Evolutionary conservation across 2,113 vertebrate species (phyloP), one percentile per base, ranked within the genome.

Genomic region (Piaya cayana): DNA sequence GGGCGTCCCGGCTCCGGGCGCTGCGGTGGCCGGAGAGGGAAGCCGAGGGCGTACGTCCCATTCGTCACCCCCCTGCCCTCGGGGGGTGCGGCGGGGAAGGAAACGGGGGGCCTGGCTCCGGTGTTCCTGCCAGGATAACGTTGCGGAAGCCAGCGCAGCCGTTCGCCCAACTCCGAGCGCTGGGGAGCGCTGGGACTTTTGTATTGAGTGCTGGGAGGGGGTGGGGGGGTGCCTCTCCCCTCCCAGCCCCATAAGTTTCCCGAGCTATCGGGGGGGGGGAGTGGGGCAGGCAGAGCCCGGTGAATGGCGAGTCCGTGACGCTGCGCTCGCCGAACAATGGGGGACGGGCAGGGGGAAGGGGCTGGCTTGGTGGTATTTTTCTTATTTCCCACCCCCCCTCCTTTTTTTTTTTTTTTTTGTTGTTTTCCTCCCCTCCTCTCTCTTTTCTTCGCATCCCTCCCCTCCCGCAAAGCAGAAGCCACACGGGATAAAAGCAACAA

Each of bases 281-380:
- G 58, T 30, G 74, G 34, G 60, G 39, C n/a, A 56, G 37, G 36
- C 8, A 42, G 55, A 72, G 49, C 82, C 52, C 32, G 63, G 80
- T 76, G 88, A 50, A 86, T 55, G 69, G 84, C 71, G 72, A 93
- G 86, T 92, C 94, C 88, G 34, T 88, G 83, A 88, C 88, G 72
- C 68, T 89, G 59, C 59, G 68, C 58, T 95, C 77, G 92, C 93
- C 75, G 86, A 95, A 95, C 82, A 91, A 92, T 90, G 81, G 87
- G 94, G 86, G 71, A 72, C 79, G 80, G 78, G 67, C 11, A 47
- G 76, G 92, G 86, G 65, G 82, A 78, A 93, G 85, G 82, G 85
- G 78, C 34, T 84, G 92, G 45, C 82, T 81, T 74, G 65, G 60
- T 43, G 84, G 37, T 30, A 62, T 85, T 74, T 85, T 83, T 55